These are phyloP conservation scores for Malurus alboscapulatus DNA, from an alignment of 2,113 vertebrate species.

Conservation along the genomic window DNA sequence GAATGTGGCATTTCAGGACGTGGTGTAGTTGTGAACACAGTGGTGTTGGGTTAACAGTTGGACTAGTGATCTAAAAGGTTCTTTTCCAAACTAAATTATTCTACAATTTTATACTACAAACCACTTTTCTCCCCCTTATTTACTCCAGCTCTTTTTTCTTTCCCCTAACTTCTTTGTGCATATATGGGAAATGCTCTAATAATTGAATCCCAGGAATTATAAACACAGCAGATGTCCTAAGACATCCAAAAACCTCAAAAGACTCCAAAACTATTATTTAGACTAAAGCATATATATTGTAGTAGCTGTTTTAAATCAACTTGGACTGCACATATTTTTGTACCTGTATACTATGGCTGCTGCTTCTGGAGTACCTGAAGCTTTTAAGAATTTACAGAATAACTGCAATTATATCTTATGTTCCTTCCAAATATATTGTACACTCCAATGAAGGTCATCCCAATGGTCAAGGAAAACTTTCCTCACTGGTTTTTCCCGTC, in stretches of 20 bases:
- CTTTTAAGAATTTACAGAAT: background rate
- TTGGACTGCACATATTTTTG: background rate
- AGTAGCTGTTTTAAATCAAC: background rate
- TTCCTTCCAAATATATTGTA: background rate
- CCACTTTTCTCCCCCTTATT: background rate
- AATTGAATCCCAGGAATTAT: background rate
- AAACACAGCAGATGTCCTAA: background rate
- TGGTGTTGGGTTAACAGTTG: background rate
- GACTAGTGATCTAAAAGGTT: background rate
- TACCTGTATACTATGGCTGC: background rate
- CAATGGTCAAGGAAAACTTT: background rate
- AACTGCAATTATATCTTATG: background rate
- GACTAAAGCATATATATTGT: background rate
- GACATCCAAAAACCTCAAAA: background rate
- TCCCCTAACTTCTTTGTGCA: fast-evolving
- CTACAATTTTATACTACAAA: background rate
- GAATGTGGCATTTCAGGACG: background rate
- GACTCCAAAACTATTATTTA: background rate
- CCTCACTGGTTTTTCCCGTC: background rate
- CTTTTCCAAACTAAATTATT: background rate
- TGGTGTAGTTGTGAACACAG: fast-evolving
- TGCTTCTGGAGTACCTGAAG: background rate
- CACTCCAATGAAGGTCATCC: background rate
- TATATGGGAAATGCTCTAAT: background rate
- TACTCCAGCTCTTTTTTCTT: background rate